Evolutionary conservation across 2,113 vertebrate species (phyloP), one percentile per base, ranked within the genome.

Genomic region (Triplophysa rosa): DNA sequence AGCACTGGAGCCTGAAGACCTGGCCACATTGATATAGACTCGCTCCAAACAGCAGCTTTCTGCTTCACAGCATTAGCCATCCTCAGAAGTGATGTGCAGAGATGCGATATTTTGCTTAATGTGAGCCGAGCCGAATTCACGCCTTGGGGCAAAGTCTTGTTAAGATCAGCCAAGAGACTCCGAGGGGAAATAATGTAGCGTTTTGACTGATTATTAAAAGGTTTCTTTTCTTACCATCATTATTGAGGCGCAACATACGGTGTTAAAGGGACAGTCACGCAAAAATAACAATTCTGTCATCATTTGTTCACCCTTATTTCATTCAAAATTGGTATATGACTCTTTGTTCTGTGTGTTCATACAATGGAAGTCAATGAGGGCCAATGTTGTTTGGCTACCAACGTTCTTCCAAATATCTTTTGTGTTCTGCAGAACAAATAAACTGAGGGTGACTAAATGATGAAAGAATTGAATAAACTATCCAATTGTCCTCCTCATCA

Each of bases 1-100:
- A 64, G 73, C 75, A 81, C 71, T 81, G 59, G 62, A 54, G 69
- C 59, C 75, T 58, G 40, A 54, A 76, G 65, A 52, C 58, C 77
- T 65, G 83, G 62, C 67, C 73, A 71, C 52, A 56, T 23, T 71
- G 80, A 72, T 70, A 66, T 68, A 74, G 52, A 23, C 64, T 64
- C 79, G 54, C 56, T 63, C 54, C 47, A 75, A 33, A n/a, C 79
- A 26, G 65, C 52, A 74, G 75, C 47, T 77, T 78, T 65, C 79
- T 65, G 75, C 83, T 75, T 9, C 76, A 66, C n/a, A 76, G 63
- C 33, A 45, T 78, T 54, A 79, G 68, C 40, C 8, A 29, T 61
- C 17, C 26, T 47, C 68, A n/a, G 16, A 33, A 70, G 49, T 17
- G 70, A 76, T 76, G n/a, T 21, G 59, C 47, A 68, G 42, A 49